Evolutionary conservation across 1,140 invertebrate genomes (phyloP), one percentile per base, ranked within the genome.

Genomic region (Drosophila mauritiana): DNA sequence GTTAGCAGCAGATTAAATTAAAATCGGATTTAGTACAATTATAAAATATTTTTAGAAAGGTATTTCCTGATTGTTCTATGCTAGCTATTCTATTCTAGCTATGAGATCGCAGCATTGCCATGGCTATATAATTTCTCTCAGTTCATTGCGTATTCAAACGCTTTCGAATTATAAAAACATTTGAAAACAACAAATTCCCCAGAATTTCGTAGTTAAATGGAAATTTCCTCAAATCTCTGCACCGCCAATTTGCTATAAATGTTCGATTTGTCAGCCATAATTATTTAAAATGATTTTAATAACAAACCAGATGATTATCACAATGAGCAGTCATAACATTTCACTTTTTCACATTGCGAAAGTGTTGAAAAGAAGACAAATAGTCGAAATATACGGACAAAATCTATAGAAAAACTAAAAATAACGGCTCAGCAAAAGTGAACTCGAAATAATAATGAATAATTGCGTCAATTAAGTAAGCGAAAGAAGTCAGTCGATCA

Each of bases 271-370:
- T 48, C 45, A 54, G 40, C 20, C 40, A 40, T 83, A 79, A 86
- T 86, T 76, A 79, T 73, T 67, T 51, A 43, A 82, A 86, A 79
- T 86, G 34, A 58, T 72, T 88, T 82, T 68, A 78, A 85, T 77
- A 80, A 68, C 61, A 22, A 37, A 68, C 61, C 22, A 37, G 62
- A 80, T 80, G 56, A 78, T 83, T 45, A 73, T 43, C 37, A 54
- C 43, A 79, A 76, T 74, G 68, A 83, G 72, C 56, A 52, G 31
- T 48, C 74, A 45, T 54, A 62, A 48, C 56, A 78, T 82, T 86
- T 86, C 76, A 78, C 69, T 85, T 86, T 86, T 81, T 53, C 42
- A 43, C 74, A 73, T 67, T 88, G 68, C 77, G 80, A 88, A 88
- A 89, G 80, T 90, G 76, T 85, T 69, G 64, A 78, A 73, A 73